phyloP scores from a whole-genome alignment of 2,888 invertebrate species.

The Electrophaes corylata region DNA sequence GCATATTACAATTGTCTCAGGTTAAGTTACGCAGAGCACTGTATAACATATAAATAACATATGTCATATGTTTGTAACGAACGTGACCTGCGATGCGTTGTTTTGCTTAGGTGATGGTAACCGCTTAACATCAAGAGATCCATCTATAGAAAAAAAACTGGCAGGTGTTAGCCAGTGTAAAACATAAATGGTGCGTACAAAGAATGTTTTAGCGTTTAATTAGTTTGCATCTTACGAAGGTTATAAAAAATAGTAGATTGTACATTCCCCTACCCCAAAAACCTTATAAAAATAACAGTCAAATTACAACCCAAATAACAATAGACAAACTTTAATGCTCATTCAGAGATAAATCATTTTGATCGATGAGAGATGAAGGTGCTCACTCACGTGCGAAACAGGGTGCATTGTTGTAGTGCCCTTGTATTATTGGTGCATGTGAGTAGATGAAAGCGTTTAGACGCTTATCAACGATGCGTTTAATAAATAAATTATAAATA shows the following conservation, averaged over 20 bases:
- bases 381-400: constrained; percentile 65
- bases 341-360: constrained; percentile 69
- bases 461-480: neutral
- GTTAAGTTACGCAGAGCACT: too few species aligned
- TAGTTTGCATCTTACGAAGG: neutral
- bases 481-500: too few species aligned
- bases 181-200: too few species aligned
- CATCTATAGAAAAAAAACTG: too few species aligned
- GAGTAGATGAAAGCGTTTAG: constrained; percentile 21
- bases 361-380: constrained; percentile 64
- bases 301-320: constrained; percentile 34
- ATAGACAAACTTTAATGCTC: constrained; percentile 45
- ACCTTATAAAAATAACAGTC: constrained; percentile 17
- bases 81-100: too few species aligned
- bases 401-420: constrained; percentile 66
- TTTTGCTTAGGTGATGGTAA: too few species aligned
- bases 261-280: neutral
- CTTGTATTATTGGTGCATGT: constrained; percentile 45
- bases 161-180: too few species aligned
- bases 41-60: too few species aligned
- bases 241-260: neutral
- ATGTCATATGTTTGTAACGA: too few species aligned
- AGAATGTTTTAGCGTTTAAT: neutral
- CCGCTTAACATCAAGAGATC: too few species aligned
- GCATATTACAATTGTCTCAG: too few species aligned